Base-by-base conservation (phyloP, 2,797 vertebrate genomes). In the Peromyscus eremicus region DNA sequence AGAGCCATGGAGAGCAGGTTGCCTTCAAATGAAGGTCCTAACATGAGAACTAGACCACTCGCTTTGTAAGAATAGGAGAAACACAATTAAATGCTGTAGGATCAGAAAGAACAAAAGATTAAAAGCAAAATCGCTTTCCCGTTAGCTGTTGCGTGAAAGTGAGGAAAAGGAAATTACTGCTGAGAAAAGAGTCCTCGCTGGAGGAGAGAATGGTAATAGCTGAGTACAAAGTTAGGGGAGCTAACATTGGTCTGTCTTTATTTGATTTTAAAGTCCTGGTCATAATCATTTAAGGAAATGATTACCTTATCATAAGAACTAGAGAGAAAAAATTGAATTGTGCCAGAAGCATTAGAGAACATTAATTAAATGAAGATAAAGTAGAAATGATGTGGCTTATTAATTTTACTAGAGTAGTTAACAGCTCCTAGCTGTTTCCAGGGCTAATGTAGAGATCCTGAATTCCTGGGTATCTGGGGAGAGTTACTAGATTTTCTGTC, bases 401-500 rank as follows among this genome's bases (percentile, higher is more conserved):
- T 92, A 80, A 89, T 87, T 97, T 96, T 87, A 79, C 8, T 25
- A 71, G 11, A 40, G 64, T 32, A 95, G 1, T 96, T 82, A 96
- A 90, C 34, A 90, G 77, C 71, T 82, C 84, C 37, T 93, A 37
- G 12, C 64, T 92, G 66, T 49, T 62, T 91, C 62, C 93, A 94
- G 64, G 96, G 55, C 64, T 73, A 14, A 32, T 62, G 34, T 4
- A 3, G 55, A 92, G 25, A 83, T 62, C 57, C 49, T 79, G 94
- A 92, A 92, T 94, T 94, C 34, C 64, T 91, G 9, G 40, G 80
- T 29, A 85, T 23, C 3, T 4, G 93, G 43, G 34, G 13, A 91
- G 7, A 89, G 64, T 83, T 89, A 94, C 81, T 93, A n/a, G 81
- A 95, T 96, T 92, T 94, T 68, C 79, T 49, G 17, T 77, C 92